A percentile compares a stretch with the other conserved stretches of the same genome.
These are phyloP conservation scores for Chunga burmeisteri DNA, from an alignment of 2,113 vertebrate genomes.

Conservation along the genomic window DNA sequence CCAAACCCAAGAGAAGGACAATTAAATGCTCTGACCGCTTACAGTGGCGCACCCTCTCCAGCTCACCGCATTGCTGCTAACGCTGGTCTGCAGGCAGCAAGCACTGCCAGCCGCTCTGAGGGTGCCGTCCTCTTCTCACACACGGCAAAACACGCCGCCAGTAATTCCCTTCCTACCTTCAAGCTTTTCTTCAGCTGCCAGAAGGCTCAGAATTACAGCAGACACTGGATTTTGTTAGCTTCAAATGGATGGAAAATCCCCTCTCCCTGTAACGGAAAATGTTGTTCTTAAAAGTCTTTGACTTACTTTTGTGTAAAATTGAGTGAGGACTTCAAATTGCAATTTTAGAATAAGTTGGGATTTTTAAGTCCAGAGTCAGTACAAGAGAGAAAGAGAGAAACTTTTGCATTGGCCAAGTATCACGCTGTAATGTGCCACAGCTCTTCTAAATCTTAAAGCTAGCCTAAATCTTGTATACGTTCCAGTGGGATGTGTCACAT, in stretches of 20 bases:
- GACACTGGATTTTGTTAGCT: rapidly evolving
- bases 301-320: rapidly evolving
- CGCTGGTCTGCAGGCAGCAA: not conserved
- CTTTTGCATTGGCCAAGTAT: not conserved
- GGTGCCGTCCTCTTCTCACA: too few species aligned
- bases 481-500: rapidly evolving
- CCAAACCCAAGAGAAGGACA: rapidly evolving
- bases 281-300: not conserved
- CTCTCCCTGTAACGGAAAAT: not conserved
- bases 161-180: rapidly evolving
- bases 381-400: not conserved
- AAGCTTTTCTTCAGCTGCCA: not conserved
- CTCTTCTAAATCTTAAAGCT: not conserved
- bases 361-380: rapidly evolving
- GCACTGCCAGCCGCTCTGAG: not conserved
- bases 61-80: not conserved
- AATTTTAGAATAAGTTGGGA: not conserved
- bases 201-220: too few species aligned
- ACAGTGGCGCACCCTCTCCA: rapidly evolving
- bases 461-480: rapidly evolving
- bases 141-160: too few species aligned
- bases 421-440: rapidly evolving
- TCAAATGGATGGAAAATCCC: rapidly evolving
- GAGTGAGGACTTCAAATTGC: not conserved
- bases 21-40: rapidly evolving